Evolutionary conservation across 2,113 vertebrate genomes (phyloP), one percentile per base, ranked within the genome.

Genomic region (Scomber scombrus): DNA sequence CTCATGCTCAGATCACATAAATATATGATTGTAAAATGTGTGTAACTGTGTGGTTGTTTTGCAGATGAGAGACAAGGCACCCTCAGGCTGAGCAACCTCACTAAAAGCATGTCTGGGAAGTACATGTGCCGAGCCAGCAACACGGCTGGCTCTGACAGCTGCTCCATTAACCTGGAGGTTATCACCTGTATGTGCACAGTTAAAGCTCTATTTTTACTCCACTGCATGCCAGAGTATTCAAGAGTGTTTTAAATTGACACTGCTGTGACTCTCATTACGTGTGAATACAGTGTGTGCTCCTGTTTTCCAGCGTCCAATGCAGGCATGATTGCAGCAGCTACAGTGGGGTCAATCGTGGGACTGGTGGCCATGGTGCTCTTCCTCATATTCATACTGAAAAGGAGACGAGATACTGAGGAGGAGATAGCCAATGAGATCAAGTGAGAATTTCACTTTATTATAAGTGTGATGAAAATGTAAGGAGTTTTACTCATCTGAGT

Each of bases 351-450:
- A 0, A 80, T 97, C 3, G 83, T 96, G 29, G 96, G 96, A 9
- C 56, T 97, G 49, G 92, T 96, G 75, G 92, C 94, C 85, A 90
- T 95, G 62, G 69, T 93, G 58, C 88, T 97, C 31, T 90, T 96
- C 81, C 86, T 93, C 12, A 92, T 94, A 18, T 93, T 97, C 78
- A 84, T 96, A 60, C 88, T 96, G 64, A 92, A 93, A 55, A 96
- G 94, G 81, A 91, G 76, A 34, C 84, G 78, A 49, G 94, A 96
- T 63, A 83, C 85, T 0, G 93, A 95, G 56, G 96, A 98, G 26
- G 97, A 98, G 69, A 91, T 91, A 6, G 95, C 97, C 85, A 97
- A 97, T 58, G 97, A 98, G 46, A 98, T 98, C 92, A 97, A 97
- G 97, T 97, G 79, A 96, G 96, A 47, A 52, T 69, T 50, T 73